Evolutionary conservation across 1,140 invertebrate genomes (phyloP).

Genomic region (Megalonaias nervosa): DNA sequence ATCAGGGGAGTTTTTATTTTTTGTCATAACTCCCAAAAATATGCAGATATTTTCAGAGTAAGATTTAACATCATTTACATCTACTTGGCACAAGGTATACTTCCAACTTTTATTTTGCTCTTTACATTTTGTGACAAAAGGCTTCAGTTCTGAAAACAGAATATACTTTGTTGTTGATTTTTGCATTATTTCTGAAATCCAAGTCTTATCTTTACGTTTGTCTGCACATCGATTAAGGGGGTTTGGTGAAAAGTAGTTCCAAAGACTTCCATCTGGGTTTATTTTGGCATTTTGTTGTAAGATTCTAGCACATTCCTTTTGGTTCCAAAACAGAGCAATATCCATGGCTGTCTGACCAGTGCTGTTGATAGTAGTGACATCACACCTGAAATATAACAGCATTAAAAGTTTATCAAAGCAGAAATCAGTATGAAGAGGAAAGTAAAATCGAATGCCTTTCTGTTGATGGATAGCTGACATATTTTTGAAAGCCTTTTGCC

Average conservation of each 20-base stretch:
- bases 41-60: conserved; percentile 44
- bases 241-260: conserved; percentile 63
- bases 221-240: conserved; percentile 59
- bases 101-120: conserved; percentile 30
- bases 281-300: conserved; percentile 43
- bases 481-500: not conserved
- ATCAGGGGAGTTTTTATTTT: conserved; percentile 35
- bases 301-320: conserved; percentile 42
- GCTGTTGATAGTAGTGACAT: conserved; percentile 57
- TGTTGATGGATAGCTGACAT: not conserved
- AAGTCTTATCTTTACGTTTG: conserved; percentile 58
- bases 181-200: conserved; percentile 51
- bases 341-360: conserved; percentile 66
- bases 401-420: not conserved
- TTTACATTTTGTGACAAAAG: conserved; percentile 36
- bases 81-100: conserved; percentile 47
- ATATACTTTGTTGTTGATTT: conserved; percentile 58
- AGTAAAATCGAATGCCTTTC: not conserved
- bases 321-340: conserved; percentile 68
- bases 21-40: conserved; percentile 53
- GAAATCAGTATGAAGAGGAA: not conserved
- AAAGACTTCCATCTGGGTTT: conserved; percentile 48
- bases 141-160: conserved; percentile 55
- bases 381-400: conserved; percentile 47
- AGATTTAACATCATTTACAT: conserved; percentile 48